Evolutionary conservation across 2,797 vertebrate genomes (phyloP), one percentile per base, ranked within the genome.

Genomic region (Lerista edwardsae): DNA sequence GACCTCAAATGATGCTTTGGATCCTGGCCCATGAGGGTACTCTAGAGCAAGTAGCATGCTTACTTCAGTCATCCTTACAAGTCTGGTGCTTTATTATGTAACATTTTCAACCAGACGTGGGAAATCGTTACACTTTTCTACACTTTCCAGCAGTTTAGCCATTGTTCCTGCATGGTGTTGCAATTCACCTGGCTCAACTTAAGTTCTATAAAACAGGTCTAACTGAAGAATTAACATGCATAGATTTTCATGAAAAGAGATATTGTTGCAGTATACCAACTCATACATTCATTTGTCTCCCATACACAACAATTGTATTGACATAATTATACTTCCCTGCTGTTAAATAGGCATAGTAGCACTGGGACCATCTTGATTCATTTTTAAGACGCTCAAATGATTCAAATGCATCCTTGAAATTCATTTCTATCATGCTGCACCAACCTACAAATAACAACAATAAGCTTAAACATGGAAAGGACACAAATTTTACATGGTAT

Each of bases 371-470:
- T 86, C 98, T 96, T 21, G 99, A 99, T 90, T 99, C 98, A 0
- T 97, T 97, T 92, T 98, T 99, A 83, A 99, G 98, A 55, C 99
- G 96, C 94, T 98, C 98, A 25, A 99, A 99, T 23, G 98, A 98
- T 88, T 94, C 95, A 93, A 97, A 98, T 0, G 98, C 98, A 3
- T 99, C 98, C 90, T 96, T 95, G 95, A 98, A 99, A 94, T 97
- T 99, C 96, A 99, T 97, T 91, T 99, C 98, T 73, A 99, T 99
- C 99, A 99, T 99, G 96, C 98, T 99, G 96, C 99, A 99, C 99
- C 99, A 99, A 39, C 99, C 98, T 99, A 84, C 19, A 90, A 86
- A 76, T 31, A 90, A 89, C 82, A 87, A 0, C 36, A 90, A 80
- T 0, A 41, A 17, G 29, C 83, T 86, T 2, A 34, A 78, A 1